These are phyloP conservation scores for Melospiza georgiana DNA, from an alignment of 2,113 vertebrate species.

Conservation along the genomic window DNA sequence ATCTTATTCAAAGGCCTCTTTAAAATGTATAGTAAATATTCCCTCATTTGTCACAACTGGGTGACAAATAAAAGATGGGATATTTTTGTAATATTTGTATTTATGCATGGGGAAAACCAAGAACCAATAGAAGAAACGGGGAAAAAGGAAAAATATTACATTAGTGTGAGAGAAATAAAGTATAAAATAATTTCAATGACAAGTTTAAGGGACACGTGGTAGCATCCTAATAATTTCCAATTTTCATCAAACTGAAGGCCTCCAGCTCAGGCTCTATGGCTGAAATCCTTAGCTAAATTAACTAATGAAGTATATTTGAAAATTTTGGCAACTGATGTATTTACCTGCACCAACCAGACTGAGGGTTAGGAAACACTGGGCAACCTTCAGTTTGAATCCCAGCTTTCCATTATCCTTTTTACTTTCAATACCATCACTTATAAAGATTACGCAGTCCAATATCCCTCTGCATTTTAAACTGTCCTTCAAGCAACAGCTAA, in stretches of 20 bases:
- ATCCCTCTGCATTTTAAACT: neutral
- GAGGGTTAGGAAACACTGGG: neutral
- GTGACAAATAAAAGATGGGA: neutral
- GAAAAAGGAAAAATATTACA: neutral
- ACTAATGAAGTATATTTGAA: neutral
- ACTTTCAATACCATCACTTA: neutral
- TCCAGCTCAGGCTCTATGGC: neutral
- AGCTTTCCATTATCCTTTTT: neutral
- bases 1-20: neutral
- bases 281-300: neutral
- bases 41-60: neutral
- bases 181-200: neutral
- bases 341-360: neutral
- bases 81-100: neutral
- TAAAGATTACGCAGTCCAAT: fast-evolving
- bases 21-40: neutral
- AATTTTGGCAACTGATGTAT: neutral
- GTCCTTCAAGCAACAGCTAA: neutral
- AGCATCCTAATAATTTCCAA: neutral
- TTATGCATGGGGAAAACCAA: neutral
- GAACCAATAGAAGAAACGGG: neutral
- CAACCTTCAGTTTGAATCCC: neutral
- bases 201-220: neutral
- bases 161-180: neutral
- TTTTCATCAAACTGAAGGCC: neutral